A percentile compares a stretch with the other conserved stretches of the same genome.
phyloP scores from a whole-genome alignment of 2,888 invertebrate genomes.

The Idaea straminata region DNA sequence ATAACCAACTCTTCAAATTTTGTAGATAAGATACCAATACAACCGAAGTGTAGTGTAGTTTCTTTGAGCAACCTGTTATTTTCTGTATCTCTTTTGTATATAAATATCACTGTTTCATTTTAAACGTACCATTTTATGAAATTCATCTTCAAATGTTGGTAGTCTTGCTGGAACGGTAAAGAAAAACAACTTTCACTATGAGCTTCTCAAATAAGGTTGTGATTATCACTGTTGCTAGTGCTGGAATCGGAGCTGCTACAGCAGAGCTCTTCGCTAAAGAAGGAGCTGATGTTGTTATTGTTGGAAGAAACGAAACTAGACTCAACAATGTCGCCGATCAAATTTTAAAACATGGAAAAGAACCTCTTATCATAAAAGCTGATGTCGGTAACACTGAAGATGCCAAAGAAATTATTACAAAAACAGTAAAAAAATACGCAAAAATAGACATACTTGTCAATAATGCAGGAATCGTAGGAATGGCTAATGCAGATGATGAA shows the following conservation, averaged over 20 bases:
- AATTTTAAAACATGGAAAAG: conserved; percentile 21
- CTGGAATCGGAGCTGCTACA: conserved; percentile 44
- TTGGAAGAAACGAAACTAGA: conserved; percentile 35
- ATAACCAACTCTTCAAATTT: too few species aligned
- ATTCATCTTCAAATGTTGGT: too few species aligned
- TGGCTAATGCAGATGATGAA: conserved; percentile 8
- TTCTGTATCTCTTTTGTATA: too few species aligned
- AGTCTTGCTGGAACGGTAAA: not conserved
- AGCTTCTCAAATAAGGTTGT: conserved; percentile 33
- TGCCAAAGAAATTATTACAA: conserved; percentile 28
- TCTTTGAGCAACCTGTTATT: too few species aligned
- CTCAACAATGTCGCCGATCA: conserved; percentile 24
- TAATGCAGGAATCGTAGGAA: conserved; percentile 38
- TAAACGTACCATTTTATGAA: too few species aligned
- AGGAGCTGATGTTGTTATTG: conserved; percentile 38
- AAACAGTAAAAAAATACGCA: conserved; percentile 35
- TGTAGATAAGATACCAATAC: too few species aligned
- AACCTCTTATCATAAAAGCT: conserved; percentile 32
- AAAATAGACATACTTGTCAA: conserved; percentile 44
- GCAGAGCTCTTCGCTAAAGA: conserved; percentile 37
- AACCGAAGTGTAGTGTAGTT: too few species aligned
- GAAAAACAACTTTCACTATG: conserved; percentile 10
- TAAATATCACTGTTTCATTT: too few species aligned
- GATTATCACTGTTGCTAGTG: conserved; percentile 41
- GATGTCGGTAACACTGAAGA: conserved; percentile 41